A percentile compares a stretch with the other conserved stretches of the same genome.
Conservation (phyloP, 2,888 invertebrate genomes). For the Tryphoninae sp. region DNA sequence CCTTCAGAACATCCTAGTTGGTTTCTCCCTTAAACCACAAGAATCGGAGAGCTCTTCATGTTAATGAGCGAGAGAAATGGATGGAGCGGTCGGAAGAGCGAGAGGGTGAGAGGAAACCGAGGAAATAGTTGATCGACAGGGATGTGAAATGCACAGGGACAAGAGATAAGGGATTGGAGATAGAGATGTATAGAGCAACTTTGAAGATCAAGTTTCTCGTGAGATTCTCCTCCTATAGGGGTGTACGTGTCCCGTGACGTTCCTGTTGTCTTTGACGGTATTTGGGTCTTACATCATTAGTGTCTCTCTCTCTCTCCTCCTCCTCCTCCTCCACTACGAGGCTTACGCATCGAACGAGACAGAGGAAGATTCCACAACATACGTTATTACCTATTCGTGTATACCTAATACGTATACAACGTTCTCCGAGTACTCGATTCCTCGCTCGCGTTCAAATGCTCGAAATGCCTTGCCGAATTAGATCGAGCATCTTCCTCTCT, state of each 20-base stretch:
- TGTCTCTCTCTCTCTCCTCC: conserved; percentile 18
- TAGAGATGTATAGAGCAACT: conserved; percentile 11
- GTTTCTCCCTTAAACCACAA: conserved; percentile 44
- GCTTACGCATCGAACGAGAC: neutral
- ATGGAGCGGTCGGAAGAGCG: conserved; percentile 1
- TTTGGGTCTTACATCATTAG: conserved; percentile 52
- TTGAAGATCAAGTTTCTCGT: conserved; percentile 52
- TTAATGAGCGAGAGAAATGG: conserved; percentile 24
- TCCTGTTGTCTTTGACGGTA: conserved; percentile 53
- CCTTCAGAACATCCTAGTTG: conserved; percentile 47
- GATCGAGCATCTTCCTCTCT: conserved; percentile 52
- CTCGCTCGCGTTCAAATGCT: conserved; percentile 48
- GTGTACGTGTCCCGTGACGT: conserved; percentile 40
- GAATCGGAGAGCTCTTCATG: conserved; percentile 41
- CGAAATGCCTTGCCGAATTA: conserved; percentile 59
- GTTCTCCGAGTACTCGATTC: conserved; percentile 41
- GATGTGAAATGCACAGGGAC: conserved; percentile 24
- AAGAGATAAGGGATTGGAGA: conserved; percentile 46
- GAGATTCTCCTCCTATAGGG: conserved; percentile 39
- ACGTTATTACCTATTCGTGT: conserved; percentile 1
- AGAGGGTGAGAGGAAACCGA: conserved; percentile 8
- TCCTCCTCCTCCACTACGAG: neutral
- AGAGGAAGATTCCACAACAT: conserved; percentile 15
- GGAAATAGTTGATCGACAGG: conserved; percentile 28
- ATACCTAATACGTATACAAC: conserved; percentile 16